Evolutionary conservation across 2,888 invertebrate genomes (phyloP), one percentile per base, ranked within the genome.

Genomic region (Lymantria dispar): DNA sequence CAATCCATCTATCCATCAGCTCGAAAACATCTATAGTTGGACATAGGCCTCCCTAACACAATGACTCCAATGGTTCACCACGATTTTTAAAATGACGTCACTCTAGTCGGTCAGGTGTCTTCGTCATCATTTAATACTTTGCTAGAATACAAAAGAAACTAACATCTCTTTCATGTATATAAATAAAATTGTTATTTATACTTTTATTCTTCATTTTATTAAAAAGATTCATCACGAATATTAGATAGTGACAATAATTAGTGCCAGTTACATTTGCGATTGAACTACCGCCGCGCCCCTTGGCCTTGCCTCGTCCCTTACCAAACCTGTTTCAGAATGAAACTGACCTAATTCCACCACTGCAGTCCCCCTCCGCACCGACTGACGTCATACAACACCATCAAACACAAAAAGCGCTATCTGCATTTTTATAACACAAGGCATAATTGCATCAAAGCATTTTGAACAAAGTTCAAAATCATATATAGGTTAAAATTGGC

Each of bases 251-350:
- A 64, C 72, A 71, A 76, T 79, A 74, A 80, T 78, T 74, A 74
- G 60, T 69, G 57, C 60, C 56, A 71, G 63, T 71, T 72, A 71
- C 77, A 80, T 83, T 78, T 57, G 67, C 72, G 70, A 84, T 81
- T 77, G 78, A 78, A 60, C 74, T 66, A 54, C 60, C 57, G 36
- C 56, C 57, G 57, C 73, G 46, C 64, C 59, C 70, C 66, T 70
- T 56, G 64, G 56, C 69, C 71, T 72, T 69, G 64, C 67, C 54
- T 71, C 60, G 68, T 64, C 63, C 42, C 62, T 54, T 68, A 49
- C 71, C 74, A 65, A 81, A 81, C 87, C 88, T 91, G 91, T 93
- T 93, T 93, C 91, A 93, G 93, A 93, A 93, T 93, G 93, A 93
- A 93, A 93, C 92, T 92, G 92, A 92, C 92, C 93, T 83, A 92